Evolutionary conservation across 2,797 vertebrate genomes (phyloP), one percentile per base, ranked within the genome.

Genomic region (Protonibea diacanthus): DNA sequence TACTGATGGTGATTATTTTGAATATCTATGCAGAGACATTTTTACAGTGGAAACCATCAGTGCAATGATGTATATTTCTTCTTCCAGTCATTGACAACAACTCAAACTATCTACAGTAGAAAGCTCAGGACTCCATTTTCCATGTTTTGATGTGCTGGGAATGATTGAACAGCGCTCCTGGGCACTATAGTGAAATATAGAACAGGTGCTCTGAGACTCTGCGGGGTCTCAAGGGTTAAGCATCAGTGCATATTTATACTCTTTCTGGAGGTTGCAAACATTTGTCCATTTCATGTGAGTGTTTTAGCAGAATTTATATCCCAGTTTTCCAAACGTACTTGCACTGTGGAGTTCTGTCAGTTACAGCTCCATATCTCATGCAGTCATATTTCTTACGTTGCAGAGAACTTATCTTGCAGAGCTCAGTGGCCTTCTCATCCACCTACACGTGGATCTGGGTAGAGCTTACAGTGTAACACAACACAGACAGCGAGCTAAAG

Each of bases 391-490:
- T n/a, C 1, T 33, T n/a, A 44, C 7, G n/a, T 15, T 11, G 11
- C 40, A 60, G 23, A 57, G 51, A 67, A 20, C 42, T 1, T 1
- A 38, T 25, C 13, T 55, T 20, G 18, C 27, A 13, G 21, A n/a
- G 48, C 63, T 63, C 63, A 5, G 72, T 49, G 68, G 66, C 60
- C 72, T 21, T 47, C 59, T 67, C 29, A 1, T 64, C n/a, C 44
- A 6, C 20, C 65, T 42, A 23, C 90, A 86, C 82, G 59, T 81
- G 83, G 86, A 80, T 82, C 48, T 59, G 53, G 23, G 70, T 40
- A 51, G 51, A 74, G 44, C 60, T 47, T 18, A 23, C 44, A 49
- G 40, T 14, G 77, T 83, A 89, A 91, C 52, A 56, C 68, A 73
- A 78, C 74, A 71, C 78, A 87, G 75, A 78, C 83, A 64, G 66